Evolutionary conservation across 2,113 vertebrate genomes (phyloP).

Genomic region (Acanthochromis polyacanthus): DNA sequence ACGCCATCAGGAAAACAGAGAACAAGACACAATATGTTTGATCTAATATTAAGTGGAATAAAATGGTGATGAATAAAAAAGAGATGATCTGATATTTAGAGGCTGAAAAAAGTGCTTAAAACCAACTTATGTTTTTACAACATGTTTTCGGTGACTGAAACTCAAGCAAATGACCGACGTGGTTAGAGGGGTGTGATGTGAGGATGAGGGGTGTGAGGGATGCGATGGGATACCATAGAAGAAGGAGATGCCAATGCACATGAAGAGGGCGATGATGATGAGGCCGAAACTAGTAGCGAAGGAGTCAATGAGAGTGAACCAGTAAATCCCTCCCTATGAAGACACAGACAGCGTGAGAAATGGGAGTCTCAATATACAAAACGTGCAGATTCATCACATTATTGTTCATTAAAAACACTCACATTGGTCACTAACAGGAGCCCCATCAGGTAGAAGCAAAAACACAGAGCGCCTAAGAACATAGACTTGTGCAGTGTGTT

Average conservation of each 20-base stretch:
- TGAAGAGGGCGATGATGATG: constrained; percentile 90
- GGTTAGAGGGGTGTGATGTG: constrained; percentile 20
- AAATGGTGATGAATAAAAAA: not conserved
- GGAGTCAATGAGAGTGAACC: constrained; percentile 90
- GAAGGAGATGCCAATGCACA: constrained; percentile 89
- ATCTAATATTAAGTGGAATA: not conserved
- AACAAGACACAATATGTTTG: not conserved
- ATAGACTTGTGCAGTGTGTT: constrained; percentile 83
- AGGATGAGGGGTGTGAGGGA: constrained; percentile 17
- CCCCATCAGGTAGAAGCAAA: constrained; percentile 86
- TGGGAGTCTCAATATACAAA: constrained; percentile 27
- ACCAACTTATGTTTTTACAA: not conserved
- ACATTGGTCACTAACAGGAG: constrained; percentile 86
- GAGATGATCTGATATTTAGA: too few species aligned
- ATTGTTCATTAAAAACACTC: constrained; percentile 47
- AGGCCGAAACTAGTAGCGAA: constrained; percentile 90
- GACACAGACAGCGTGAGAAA: constrained; percentile 43
- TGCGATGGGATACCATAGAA: constrained; percentile 83
- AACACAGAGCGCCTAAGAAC: constrained; percentile 85
- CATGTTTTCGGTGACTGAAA: constrained; percentile 4
- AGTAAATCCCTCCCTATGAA: constrained; percentile 89
- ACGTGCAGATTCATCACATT: not conserved
- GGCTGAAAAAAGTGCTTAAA: too few species aligned
- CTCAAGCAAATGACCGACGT: not conserved
- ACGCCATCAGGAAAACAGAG: not conserved